Evolutionary conservation across 2,797 vertebrate genomes (phyloP), one percentile per base, ranked within the genome.

Genomic region (Amblyraja radiata): DNA sequence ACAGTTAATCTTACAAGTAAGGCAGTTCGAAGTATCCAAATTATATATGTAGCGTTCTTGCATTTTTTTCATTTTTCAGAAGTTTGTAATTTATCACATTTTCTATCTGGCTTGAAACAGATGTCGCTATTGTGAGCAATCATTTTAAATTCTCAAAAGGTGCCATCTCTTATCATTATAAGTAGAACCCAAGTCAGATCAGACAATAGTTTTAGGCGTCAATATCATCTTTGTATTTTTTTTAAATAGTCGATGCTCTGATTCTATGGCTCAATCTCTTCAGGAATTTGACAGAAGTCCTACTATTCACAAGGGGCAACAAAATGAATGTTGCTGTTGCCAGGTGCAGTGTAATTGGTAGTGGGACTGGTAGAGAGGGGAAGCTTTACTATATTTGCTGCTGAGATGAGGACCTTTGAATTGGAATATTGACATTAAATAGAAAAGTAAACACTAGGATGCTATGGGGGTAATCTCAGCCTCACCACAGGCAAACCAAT

Each of bases 211-310:
- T 91, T 91, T 76, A 39, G 25, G 36, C 13, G 25, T 92, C 23
- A 28, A 73, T 90, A 28, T 92, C 71, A 58, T 39, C 90, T 74
- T 58, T 76, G 23, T n/a, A n/a, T 91, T 76, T 92, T 91, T 92
- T 6, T 7, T 54, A n/a, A 58, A 46, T 46, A 25, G 23, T 16
- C 58, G 11, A 92, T 54, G 68, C 39, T 54, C 71, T 28, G 71
- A 92, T 73, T 39, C 68, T 39, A 73, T 39, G 88, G 9, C 71
- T 14, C 46, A 65, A 71, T 46, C 28, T 74, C 21, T 74, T 76
- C 10, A 76, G 90, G 10, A 23, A 92, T 0, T 76, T 46, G 25
- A 46, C 39, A n/a, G 28, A 68, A 18, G 14, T 68, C 1, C 13
- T 54, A 0, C 68, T 58, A 25, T 28, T 11, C 36, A 74, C 13